Evolutionary conservation across 2,113 vertebrate genomes (phyloP), one percentile per base, ranked within the genome.

Genomic region (Phaethon lepturus): DNA sequence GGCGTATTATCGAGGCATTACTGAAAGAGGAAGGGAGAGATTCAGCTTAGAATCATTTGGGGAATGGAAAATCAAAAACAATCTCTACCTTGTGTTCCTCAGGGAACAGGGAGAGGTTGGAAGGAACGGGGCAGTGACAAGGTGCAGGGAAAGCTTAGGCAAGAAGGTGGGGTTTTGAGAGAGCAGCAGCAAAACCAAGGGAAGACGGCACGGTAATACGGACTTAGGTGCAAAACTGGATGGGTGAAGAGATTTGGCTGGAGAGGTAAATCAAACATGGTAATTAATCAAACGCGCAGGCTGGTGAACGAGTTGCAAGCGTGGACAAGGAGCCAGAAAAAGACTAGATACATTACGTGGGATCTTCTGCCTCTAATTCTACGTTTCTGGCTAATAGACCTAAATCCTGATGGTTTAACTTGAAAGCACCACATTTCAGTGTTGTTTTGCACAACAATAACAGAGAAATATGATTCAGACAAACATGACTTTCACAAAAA

Each of bases 401-500:
- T 26, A 58, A 90, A 62, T 73, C 58, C 40, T 78, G 83, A 83
- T 24, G 88, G 40, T 5, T 71, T 24, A 17, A 58, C 58, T 49
- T 42, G 73, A 79, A 66, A 94, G 59, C 53, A 84, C 59, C 44
- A 50, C 40, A 66, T 64, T 88, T 93, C 56, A 58, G 31, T 19
- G 63, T 16, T 63, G 31, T 55, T 91, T 76, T 86, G 44, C 40
- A 58, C 31, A 69, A 58, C 13, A 60, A 2, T 45, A 40, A 55
- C 15, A 68, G 38, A 45, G 59, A 90, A 93, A 64, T 33, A 74
- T 19, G 47, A 80, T 17, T 97, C 82, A 95, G 55, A 67, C 53
- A 71, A 81, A 83, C 58, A 47, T 10, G 33, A n/a, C 35, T 96
- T 97, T 86, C 80, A 44, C 12, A 96, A 95, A 97, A 93, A 95